Conservation (phyloP, 1,140 invertebrate species). For the Neodiprion virginianus region DNA sequence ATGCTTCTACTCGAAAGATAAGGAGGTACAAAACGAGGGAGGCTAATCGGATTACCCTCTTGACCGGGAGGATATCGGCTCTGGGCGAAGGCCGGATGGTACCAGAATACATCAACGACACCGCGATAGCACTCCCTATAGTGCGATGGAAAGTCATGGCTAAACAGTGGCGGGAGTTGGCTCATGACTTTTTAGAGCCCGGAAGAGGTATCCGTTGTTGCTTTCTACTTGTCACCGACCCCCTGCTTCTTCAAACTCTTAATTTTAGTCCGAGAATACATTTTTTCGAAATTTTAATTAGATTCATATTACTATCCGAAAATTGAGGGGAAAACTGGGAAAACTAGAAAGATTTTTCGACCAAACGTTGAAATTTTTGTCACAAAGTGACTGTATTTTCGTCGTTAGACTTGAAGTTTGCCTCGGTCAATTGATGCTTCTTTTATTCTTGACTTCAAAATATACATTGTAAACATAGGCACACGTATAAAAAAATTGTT, state of each 20-base stretch:
- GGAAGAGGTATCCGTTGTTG: background rate
- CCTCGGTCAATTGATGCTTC: too few relatives aligned
- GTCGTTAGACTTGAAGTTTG: too few relatives aligned
- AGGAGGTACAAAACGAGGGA: too few relatives aligned
- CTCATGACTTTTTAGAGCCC: constrained; percentile 41
- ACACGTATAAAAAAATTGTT: too few relatives aligned
- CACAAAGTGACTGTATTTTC: too few relatives aligned
- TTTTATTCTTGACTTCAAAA: too few relatives aligned
- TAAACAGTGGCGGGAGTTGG: constrained; percentile 39
- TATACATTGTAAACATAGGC: too few relatives aligned
- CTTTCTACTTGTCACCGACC: background rate
- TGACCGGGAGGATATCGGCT: constrained; percentile 58
- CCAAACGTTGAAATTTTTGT: too few relatives aligned
- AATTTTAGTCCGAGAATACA: constrained; percentile 24
- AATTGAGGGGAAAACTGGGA: too few relatives aligned
- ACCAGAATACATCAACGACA: constrained; percentile 48
- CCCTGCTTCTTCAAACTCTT: constrained; percentile 31
- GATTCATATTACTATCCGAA: background rate
- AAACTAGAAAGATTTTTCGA: too few relatives aligned
- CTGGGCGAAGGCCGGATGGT: constrained; percentile 52
- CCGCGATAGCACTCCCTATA: constrained; percentile 38
- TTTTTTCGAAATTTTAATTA: constrained; percentile 18
- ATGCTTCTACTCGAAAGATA: background rate
- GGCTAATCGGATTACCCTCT: constrained; percentile 39
- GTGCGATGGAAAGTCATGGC: constrained; percentile 43